phyloP scores from a whole-genome alignment of 2,113 vertebrate species.

The Silurus meridionalis region DNA sequence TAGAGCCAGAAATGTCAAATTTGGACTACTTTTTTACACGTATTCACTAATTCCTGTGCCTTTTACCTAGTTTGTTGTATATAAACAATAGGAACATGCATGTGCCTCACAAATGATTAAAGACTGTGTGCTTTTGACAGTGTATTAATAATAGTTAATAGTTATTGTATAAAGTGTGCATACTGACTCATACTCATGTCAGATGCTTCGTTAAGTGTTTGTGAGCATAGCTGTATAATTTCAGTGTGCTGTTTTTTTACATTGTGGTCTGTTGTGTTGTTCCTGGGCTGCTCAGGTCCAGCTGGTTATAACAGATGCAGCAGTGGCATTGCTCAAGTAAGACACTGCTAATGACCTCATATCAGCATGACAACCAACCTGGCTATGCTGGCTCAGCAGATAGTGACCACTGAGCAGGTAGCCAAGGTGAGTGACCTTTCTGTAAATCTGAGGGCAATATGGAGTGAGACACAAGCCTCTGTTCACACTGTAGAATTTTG shows the following conservation, averaged over 20 bases:
- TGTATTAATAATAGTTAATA: no score
- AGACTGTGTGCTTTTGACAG: no score
- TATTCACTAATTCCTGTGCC: no score
- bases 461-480: neutral
- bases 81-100: no score
- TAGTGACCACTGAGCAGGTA: slow-evolving; percentile 83
- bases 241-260: neutral
- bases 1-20: no score
- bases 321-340: slow-evolving; percentile 78
- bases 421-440: slow-evolving; percentile 81
- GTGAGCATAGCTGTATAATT: neutral
- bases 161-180: neutral
- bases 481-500: neutral
- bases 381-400: slow-evolving; percentile 89
- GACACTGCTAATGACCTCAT: slow-evolving; percentile 86
- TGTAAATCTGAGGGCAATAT: neutral
- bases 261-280: neutral
- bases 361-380: slow-evolving; percentile 85
- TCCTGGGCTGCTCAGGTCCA: slow-evolving; percentile 23
- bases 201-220: neutral
- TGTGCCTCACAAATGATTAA: no score
- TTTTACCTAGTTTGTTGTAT: no score
- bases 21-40: no score
- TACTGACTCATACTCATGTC: no score
- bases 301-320: slow-evolving; percentile 68